Evolutionary conservation across 2,888 invertebrate species (phyloP).

Genomic region (Aphrophora alni): DNA sequence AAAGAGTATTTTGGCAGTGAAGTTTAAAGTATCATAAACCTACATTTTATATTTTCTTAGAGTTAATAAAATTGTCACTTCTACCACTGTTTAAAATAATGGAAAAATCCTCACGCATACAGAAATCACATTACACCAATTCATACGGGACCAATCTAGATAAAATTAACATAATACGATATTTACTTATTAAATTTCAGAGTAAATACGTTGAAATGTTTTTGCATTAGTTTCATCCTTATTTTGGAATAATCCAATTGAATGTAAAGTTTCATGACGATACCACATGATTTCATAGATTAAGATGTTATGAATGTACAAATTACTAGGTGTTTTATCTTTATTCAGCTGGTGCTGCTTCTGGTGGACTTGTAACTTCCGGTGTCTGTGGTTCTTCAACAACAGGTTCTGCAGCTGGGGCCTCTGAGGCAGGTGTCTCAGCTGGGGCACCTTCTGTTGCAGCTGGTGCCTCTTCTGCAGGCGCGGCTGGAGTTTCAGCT

Average conservation of each 20-base stretch:
- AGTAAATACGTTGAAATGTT: too few relatives aligned
- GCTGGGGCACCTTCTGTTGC: constrained; percentile 67
- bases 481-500: constrained; percentile 60
- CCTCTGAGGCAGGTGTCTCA: neutral
- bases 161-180: too few relatives aligned
- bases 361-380: neutral
- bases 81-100: too few relatives aligned
- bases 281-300: neutral
- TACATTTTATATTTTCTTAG: too few relatives aligned
- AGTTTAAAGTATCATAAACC: too few relatives aligned
- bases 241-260: neutral
- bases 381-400: neutral
- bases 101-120: too few relatives aligned
- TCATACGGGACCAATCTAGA: too few relatives aligned
- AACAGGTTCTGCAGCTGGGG: neutral
- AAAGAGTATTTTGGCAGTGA: too few relatives aligned
- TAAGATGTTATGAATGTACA: neutral
- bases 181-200: too few relatives aligned
- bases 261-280: neutral
- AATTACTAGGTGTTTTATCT: neutral
- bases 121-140: too few relatives aligned
- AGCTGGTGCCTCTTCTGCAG: constrained; percentile 44
- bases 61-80: too few relatives aligned
- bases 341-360: neutral
- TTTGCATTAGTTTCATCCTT: too few relatives aligned